Base-by-base conservation (phyloP, 2,113 vertebrate species). In the Pterocles orientalis region DNA sequence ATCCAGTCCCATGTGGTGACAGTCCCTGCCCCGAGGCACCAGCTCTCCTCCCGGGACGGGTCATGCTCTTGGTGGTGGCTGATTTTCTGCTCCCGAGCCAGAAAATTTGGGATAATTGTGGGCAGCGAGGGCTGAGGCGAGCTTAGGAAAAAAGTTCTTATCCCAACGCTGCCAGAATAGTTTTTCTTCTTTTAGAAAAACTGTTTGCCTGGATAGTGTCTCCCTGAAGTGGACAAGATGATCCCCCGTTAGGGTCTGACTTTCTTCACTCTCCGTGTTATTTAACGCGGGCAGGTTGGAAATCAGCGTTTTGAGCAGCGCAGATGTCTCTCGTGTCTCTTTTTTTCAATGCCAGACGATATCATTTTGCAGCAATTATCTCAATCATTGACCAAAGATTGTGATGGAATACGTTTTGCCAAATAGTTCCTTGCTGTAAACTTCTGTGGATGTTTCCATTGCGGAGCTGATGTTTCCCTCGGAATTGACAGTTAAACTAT, bases 401-500 rank as follows among this genome's bases (percentile, higher is more conserved):
- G 53, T 76, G 78, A 73, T 73, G 79, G 65, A 73, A 81, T 53
- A 69, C 28, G 34, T 58, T 92, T 92, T 58, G 50, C 86, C 61
- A 92, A 84, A 84, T 41, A 92, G 84, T 70, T 90, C 43, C 57
- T 60, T 31, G 53, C 82, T 68, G 41, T 94, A 86, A 85, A 86
- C 91, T 84, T 81, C 64, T 79, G 57, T 72, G 33, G 70, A 9
- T 92, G 25, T 92, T 95, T 93, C 92, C 80, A 65, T 29, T 60
- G 86, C 41, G 50, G 92, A 34, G 60, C n/a, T 79, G 94, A 79
- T 69, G 57, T 86, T 94, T 90, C 75, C 84, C 75, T 76, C 56
- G 69, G 94, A 92, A 86, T 58, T 45, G 83, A 88, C 82, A 60
- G 70, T 91, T 90, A 94, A 96, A 69, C 19, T 34, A 20, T 50